These are phyloP conservation scores for Cardiocondyla obscurior DNA, from an alignment of 1,140 invertebrate genomes.

Conservation along the genomic window DNA sequence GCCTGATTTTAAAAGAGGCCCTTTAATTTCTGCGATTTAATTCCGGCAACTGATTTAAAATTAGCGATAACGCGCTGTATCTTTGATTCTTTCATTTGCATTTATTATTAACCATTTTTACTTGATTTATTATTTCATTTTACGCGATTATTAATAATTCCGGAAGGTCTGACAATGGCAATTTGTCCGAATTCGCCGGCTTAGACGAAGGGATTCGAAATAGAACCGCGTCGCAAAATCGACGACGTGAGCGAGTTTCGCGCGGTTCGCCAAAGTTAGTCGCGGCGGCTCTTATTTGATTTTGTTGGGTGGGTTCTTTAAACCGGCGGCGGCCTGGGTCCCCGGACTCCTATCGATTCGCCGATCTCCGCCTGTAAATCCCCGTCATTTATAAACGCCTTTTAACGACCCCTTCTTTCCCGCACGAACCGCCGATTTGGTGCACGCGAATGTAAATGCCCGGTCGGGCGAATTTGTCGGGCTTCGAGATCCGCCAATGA, in stretches of 20 bases:
- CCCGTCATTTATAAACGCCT: slow-evolving; percentile 73
- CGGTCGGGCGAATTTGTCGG: slow-evolving; percentile 70
- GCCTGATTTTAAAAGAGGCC: neutral
- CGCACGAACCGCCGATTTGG: slow-evolving; percentile 67
- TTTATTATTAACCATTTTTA: neutral
- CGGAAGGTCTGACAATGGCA: neutral
- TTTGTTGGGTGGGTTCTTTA: slow-evolving; percentile 48
- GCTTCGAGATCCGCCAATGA: slow-evolving; percentile 64
- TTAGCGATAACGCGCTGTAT: neutral
- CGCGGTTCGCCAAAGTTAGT: slow-evolving; percentile 24
- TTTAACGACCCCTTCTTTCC: slow-evolving; percentile 70
- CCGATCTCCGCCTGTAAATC: slow-evolving; percentile 70
- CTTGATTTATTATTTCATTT: neutral
- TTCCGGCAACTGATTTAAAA: neutral
- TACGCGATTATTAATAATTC: neutral
- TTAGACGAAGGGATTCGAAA: neutral
- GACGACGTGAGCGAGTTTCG: slow-evolving; percentile 31
- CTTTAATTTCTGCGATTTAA: neutral
- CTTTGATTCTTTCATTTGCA: neutral
- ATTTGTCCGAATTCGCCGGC: neutral
- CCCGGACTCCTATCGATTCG: slow-evolving; percentile 62
- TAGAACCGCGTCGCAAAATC: neutral
- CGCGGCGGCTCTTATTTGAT: slow-evolving; percentile 36
- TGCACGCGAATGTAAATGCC: slow-evolving; percentile 72
- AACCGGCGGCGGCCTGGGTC: slow-evolving; percentile 39